phyloP scores from a whole-genome alignment of 2,888 invertebrate genomes.

The Stegophylla sp. region DNA sequence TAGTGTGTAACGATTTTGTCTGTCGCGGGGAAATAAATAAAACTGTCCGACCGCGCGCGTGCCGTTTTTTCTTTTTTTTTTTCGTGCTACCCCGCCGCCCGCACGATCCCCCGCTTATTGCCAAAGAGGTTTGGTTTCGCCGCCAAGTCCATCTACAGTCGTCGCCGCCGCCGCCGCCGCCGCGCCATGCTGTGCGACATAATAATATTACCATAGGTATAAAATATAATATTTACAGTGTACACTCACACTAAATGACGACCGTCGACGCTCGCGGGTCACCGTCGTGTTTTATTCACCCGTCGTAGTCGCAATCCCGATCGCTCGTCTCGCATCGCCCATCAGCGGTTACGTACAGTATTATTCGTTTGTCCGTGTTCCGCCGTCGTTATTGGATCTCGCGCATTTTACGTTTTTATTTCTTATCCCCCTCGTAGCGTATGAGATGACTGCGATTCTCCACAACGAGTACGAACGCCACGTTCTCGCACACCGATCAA shows the following conservation, averaged over 20 bases:
- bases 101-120: not conserved
- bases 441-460: too few species aligned
- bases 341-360: too few species aligned
- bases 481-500: too few species aligned
- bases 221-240: too few species aligned
- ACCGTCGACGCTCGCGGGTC: not conserved
- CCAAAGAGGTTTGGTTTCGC: conserved; percentile 18
- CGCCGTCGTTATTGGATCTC: not conserved
- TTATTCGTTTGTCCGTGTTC: not conserved
- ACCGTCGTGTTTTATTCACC: not conserved
- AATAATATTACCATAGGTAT: too few species aligned
- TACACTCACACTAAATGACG: not conserved
- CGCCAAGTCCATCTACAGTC: not conserved
- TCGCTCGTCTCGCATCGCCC: too few species aligned
- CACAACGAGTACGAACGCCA: too few species aligned
- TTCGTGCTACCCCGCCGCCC: too few species aligned
- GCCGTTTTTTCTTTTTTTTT: too few species aligned
- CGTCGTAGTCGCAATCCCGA: too few species aligned
- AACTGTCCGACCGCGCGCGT: not conserved
- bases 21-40: not conserved
- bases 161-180: not conserved
- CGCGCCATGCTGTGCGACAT: not conserved
- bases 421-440: too few species aligned
- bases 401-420: too few species aligned
- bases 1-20: not conserved